Evolutionary conservation across 64 coral and sea anemone genomes (phyloP), one percentile per base, ranked within the genome.

Genomic region (Orbicella faveolata): DNA sequence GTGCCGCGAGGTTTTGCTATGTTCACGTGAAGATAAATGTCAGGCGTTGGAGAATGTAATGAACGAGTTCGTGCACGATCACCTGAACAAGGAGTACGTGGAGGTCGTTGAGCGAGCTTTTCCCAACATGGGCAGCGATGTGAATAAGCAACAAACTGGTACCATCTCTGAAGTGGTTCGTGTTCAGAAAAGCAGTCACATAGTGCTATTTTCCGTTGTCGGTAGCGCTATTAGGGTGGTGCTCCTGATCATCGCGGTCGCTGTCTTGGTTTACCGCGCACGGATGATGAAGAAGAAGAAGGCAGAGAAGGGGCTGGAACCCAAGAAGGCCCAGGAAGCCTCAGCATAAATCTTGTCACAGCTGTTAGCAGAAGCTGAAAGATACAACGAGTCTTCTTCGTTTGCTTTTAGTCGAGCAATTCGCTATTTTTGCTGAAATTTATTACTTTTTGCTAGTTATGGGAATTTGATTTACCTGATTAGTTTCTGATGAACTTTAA

Each of bases 51-150:
- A 90, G 25, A 23, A 66, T 9, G 76, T 25, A 16, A 77, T 77
- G 7, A 7, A 89, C 21, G 75, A 36, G 23, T 89, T 89, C 36
- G 61, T 88, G 14, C 48, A 88, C 41, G 86, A 76, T 34, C 86
- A 88, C 63, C 74, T 88, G n/a, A 88, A 88, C 35, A 34, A 30
- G 54, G n/a, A 75, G 70, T 88, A 75, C 74, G 70, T 76, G 51
- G 36, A 35, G 18, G 25, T 78, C 23, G 75, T 79, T 63, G 33
- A 78, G 19, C n/a, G 17, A 23, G 33, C 37, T 15, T 89, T 79
- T 59, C 87, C 87, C 15, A 89, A 89, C 44, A 52, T 89, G 76
- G 87, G 87, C 10, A 59, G 87, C 12, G 37, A 89, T 23, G 61
- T 78, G 12, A 44, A 79, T 25, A 77, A 78, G 66, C 26, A 37